Conservation (phyloP, 2,113 vertebrate species). For the Charina bottae region DNA sequence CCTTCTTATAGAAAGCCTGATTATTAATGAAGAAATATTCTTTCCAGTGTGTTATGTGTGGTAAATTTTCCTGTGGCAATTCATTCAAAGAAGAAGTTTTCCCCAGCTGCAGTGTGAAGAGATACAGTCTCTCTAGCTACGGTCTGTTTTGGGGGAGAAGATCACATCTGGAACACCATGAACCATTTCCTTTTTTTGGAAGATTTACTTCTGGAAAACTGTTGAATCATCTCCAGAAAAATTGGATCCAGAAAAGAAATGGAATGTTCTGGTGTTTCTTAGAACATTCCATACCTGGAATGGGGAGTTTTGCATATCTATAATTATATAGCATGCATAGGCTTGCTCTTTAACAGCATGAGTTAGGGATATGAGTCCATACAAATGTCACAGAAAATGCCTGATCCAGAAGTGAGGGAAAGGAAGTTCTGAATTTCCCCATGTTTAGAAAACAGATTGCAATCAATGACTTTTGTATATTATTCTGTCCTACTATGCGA, state of each 20-base stretch:
- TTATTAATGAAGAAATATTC: not conserved
- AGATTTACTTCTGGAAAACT: not conserved
- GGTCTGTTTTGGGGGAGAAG: not conserved
- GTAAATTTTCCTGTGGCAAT: not conserved
- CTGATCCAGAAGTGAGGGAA: not conserved
- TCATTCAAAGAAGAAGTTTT: not conserved
- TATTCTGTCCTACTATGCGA: not conserved
- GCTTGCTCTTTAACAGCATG: not conserved
- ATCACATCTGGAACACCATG: not conserved
- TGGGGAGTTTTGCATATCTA: not conserved
- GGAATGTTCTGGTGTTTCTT: not conserved
- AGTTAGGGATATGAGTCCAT: not conserved
- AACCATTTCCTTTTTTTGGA: not conserved
- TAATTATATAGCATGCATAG: not conserved
- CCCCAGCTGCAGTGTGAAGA: not conserved
- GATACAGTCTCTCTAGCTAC: not conserved
- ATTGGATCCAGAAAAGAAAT: not conserved
- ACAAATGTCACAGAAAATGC: not conserved
- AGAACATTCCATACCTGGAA: not conserved
- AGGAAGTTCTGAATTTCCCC: not conserved
- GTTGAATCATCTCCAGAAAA: not conserved
- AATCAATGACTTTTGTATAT: not conserved
- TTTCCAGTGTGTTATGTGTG: not conserved
- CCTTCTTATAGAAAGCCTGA: not conserved
- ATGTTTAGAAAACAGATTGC: not conserved